phyloP scores from a whole-genome alignment of 2,797 vertebrate genomes.

The Hydrophis major region DNA sequence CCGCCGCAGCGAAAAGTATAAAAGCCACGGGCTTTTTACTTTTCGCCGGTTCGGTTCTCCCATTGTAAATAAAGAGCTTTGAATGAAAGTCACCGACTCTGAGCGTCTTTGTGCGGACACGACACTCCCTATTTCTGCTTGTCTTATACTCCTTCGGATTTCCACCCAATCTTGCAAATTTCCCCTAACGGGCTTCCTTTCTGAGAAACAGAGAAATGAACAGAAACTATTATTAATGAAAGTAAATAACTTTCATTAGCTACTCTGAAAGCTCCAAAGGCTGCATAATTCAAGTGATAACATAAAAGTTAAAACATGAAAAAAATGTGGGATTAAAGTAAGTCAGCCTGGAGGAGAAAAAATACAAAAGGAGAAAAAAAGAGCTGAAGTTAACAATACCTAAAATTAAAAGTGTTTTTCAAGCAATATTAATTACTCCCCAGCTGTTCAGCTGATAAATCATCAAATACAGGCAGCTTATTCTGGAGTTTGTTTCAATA shows the following conservation, averaged over 20 bases:
- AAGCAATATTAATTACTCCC: conserved; percentile 42
- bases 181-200: conserved; percentile 16
- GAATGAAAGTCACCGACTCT: too few species aligned
- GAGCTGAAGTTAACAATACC: conserved; percentile 36
- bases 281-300: conserved; percentile 49
- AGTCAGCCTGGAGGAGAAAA: not conserved
- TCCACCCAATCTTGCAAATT: conserved; percentile 27
- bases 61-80: too few species aligned
- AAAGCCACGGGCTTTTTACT: too few species aligned
- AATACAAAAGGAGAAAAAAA: not conserved
- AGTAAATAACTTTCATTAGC: conserved; percentile 55
- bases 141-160: not conserved
- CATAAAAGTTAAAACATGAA: conserved; percentile 10
- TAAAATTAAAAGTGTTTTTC: conserved; percentile 34
- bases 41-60: too few species aligned
- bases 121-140: not conserved
- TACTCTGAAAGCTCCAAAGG: conserved; percentile 46
- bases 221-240: conserved; percentile 54
- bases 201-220: conserved; percentile 43
- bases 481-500: conserved; percentile 27
- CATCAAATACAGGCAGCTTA: conserved; percentile 27
- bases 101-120: too few species aligned
- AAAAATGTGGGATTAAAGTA: conserved; percentile 39
- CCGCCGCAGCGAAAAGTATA: too few species aligned
- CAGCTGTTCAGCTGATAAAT: conserved; percentile 24